Evolutionary conservation across 2,888 invertebrate species (phyloP), one percentile per base, ranked within the genome.

Genomic region (Neoascia interrupta): DNA sequence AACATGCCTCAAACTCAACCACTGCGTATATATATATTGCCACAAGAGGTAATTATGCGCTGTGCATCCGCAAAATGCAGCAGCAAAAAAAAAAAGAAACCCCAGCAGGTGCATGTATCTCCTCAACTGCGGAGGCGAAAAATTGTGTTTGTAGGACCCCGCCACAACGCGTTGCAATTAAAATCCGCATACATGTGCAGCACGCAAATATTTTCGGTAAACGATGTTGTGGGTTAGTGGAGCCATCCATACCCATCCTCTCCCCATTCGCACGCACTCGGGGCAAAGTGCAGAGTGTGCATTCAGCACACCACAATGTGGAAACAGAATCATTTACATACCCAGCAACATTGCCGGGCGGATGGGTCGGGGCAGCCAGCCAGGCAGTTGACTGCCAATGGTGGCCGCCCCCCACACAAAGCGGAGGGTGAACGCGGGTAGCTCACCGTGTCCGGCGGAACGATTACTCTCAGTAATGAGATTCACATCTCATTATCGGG

Each of bases 401-500:
- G n/a, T n/a, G n/a, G n/a, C n/a, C n/a, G n/a, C n/a, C n/a, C n/a
- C n/a, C n/a, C n/a, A 31, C 8, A 6, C 4, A 31, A n/a, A n/a
- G 31, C 8, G n/a, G 10, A 28, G 15, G 31, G 47, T 37, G 31
- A 16, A 8, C 3, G 8, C 10, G n/a, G 31, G 31, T 31, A n/a
- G n/a, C 8, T n/a, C 8, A n/a, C 31, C 21, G 56, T 54, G 79
- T 61, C 60, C 60, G 61, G 56, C 66, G 66, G 61, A 72, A 72
- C 79, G 66, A 79, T 79, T 79, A 72, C 79, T 72, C 72, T 49
- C 72, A 43, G 54, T 79, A 79, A 79, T 79, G 79, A 79, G 79
- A 79, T 69, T 74, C 68, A 58, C 69, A 81, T 75, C 81, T 82
- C 81, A 80, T 80, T 81, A 81, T 70, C 72, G 81, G 63, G 72